Conservation (phyloP, 2,888 invertebrate species). For the Eubasilissa splendida region DNA sequence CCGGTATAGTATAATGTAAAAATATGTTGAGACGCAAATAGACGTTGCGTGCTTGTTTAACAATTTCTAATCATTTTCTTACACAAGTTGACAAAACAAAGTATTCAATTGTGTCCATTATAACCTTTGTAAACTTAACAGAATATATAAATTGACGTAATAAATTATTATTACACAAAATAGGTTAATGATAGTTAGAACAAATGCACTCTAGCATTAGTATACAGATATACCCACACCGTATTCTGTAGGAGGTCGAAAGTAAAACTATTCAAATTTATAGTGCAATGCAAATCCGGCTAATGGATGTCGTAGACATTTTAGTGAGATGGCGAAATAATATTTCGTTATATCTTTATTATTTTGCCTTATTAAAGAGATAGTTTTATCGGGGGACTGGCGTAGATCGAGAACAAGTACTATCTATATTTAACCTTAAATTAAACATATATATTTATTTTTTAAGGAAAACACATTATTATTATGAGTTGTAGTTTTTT, state of each 20-base stretch:
- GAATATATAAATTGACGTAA: constrained; percentile 26
- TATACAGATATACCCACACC: constrained; percentile 2
- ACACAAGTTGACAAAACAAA: constrained; percentile 1
- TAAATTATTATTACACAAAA: constrained; percentile 13
- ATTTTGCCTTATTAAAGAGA: too few relatives aligned
- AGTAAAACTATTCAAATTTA: neutral
- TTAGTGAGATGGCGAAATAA: too few relatives aligned
- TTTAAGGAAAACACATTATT: too few relatives aligned
- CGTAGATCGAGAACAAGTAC: too few relatives aligned
- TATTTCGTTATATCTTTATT: too few relatives aligned
- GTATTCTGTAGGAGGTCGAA: constrained; percentile 1
- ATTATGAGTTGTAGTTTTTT: too few relatives aligned
- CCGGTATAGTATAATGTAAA: too few relatives aligned
- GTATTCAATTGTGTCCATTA: constrained; percentile 3
- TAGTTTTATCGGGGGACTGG: too few relatives aligned
- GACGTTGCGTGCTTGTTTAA: too few relatives aligned
- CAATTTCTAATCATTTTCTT: neutral
- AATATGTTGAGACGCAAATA: too few relatives aligned
- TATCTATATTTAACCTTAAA: too few relatives aligned
- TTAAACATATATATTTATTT: too few relatives aligned
- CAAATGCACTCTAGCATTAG: neutral
- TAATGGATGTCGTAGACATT: constrained; percentile 13
- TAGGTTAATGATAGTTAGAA: constrained; percentile 23
- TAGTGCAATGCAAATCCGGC: constrained; percentile 9
- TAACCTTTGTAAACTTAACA: constrained; percentile 21